These are phyloP conservation scores for Parnassius orleans DNA, from an alignment of 2,888 invertebrate species.

Conservation along the genomic window DNA sequence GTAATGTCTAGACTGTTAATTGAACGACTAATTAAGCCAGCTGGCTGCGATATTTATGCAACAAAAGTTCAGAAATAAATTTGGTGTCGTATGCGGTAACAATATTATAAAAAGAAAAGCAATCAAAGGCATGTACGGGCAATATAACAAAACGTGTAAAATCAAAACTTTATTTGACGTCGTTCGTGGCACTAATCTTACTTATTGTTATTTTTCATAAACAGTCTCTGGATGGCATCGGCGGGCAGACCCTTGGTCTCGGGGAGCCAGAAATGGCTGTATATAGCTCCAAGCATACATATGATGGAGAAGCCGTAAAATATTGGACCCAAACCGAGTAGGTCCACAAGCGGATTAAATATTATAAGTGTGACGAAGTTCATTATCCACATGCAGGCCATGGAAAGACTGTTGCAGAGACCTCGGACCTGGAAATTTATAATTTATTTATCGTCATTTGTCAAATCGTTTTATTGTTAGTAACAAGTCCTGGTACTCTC, in stretches of 20 bases:
- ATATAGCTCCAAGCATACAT: slow-evolving; percentile 56
- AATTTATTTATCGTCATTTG: too few species aligned
- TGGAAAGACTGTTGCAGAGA: slow-evolving; percentile 53
- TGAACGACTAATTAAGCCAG: too few species aligned
- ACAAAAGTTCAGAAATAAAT: too few species aligned
- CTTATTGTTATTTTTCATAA: slow-evolving; percentile 45
- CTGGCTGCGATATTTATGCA: too few species aligned
- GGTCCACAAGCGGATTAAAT: slow-evolving; percentile 58
- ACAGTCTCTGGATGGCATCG: slow-evolving; percentile 58
- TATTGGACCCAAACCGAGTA: slow-evolving; percentile 55
- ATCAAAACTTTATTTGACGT: slow-evolving; percentile 8
- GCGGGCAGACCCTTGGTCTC: slow-evolving; percentile 71
- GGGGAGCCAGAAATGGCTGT: slow-evolving; percentile 58
- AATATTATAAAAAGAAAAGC: too few species aligned
- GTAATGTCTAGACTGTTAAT: too few species aligned
- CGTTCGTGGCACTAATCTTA: slow-evolving; percentile 26
- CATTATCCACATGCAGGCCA: slow-evolving; percentile 57
- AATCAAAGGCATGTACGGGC: too few species aligned
- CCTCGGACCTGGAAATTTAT: slow-evolving; percentile 52
- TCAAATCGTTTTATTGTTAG: too few species aligned
- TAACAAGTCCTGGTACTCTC: too few species aligned
- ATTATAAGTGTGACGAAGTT: slow-evolving; percentile 63
- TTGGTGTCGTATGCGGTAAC: too few species aligned
- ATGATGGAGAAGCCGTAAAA: slow-evolving; percentile 63
- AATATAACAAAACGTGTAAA: not conserved